A percentile compares a stretch with the other conserved stretches of the same genome.
phyloP scores from a whole-genome alignment of 1,140 invertebrate species.

The Nephila pilipes region DNA sequence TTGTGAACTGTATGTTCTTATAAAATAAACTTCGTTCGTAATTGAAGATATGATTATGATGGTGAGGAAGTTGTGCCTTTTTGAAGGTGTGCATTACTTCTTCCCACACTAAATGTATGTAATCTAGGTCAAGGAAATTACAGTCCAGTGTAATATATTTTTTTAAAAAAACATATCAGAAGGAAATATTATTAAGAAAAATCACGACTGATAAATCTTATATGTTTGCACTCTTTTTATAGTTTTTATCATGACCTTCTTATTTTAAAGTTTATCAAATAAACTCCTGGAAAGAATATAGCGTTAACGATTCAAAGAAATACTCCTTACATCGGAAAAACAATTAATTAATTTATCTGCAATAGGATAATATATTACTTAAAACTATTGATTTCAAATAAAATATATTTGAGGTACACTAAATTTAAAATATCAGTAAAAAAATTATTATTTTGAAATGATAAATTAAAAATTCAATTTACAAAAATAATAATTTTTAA shows the following conservation, averaged over 20 bases:
- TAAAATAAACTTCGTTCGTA: neutral
- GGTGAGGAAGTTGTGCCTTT: neutral
- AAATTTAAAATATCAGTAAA: too few relatives aligned
- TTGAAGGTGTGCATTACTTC: neutral
- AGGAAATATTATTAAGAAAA: neutral
- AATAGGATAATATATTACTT: too few relatives aligned
- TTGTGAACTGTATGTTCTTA: neutral
- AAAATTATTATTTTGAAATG: too few relatives aligned
- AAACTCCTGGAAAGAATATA: neutral
- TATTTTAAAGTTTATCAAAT: neutral
- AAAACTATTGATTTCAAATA: too few relatives aligned
- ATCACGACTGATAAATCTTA: neutral
- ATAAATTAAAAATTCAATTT: too few relatives aligned
- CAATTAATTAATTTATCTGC: too few relatives aligned
- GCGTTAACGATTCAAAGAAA: neutral
- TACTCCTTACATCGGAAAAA: too few relatives aligned
- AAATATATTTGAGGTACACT: too few relatives aligned
- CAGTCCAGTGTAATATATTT: neutral
- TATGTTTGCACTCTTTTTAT: neutral
- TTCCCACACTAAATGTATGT: neutral
- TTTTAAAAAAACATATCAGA: neutral
- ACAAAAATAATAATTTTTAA: too few relatives aligned
- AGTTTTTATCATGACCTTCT: neutral
- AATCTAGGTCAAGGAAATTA: neutral
- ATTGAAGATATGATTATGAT: slow-evolving; percentile 31